Base-by-base conservation (phyloP, 1,140 invertebrate genomes). In the Drosophila micromelanica region DNA sequence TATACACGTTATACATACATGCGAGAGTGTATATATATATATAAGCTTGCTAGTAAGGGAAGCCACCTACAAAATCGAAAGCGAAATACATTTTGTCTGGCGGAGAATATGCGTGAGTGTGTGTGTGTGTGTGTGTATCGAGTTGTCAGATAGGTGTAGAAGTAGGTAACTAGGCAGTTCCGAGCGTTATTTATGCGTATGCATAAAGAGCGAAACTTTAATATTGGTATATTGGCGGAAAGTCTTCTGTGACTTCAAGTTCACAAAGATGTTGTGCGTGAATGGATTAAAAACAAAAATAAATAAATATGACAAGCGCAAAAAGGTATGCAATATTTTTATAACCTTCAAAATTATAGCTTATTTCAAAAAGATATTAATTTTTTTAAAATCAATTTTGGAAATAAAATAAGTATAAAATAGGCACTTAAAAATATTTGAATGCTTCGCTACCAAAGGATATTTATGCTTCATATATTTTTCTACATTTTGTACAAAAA, bases 41-140 rank as follows among this genome's bases (percentile, higher is more conserved):
- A 23, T 23, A 23, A n/a, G n/a, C n/a, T 2, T 23, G 20, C 27
- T 17, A 20, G 9, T n/a, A 30, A 32, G 43, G 40, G 35, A 30
- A 20, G 37, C 59, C 55, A 70, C 17, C 78, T 68, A 71, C 63
- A 78, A 86, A 82, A 87, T 82, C 76, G 82, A 87, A 87, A 87
- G 82, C 82, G 82, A 89, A 87, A 82, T 37, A 49, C 63, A 76
- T 67, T 67, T 27, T 75, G 54, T 49, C 74, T 73, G 52, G 13
- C 43, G n/a, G 6, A 2, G 51, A 37, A 17, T 54, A 40, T 40
- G 38, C n/a, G 38, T 3, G n/a, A 6, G 51, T 38, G 32, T 32
- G n/a, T 59, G 48, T 69, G 74, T 17, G 46, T 48, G 38, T 59
- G 37, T 40, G 46, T 56, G 32, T 17, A 23, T 23, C 20, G 40